These are phyloP conservation scores for Sinopyrophorus schimmeli DNA, from an alignment of 2,888 invertebrate genomes.

Conservation along the genomic window DNA sequence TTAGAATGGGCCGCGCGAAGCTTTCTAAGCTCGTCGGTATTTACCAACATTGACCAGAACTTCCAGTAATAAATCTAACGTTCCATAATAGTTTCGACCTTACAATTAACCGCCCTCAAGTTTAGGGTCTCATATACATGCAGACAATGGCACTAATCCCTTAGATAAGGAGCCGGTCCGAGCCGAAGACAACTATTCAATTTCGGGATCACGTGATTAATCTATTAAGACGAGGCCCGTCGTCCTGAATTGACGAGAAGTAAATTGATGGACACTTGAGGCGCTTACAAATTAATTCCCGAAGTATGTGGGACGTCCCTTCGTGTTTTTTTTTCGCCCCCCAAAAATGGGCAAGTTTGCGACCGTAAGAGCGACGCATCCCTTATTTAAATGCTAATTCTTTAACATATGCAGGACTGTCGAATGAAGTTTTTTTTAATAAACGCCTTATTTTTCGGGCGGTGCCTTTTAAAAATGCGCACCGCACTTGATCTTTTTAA, in stretches of 20 bases:
- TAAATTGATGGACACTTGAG: slow-evolving; percentile 21
- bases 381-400: no score
- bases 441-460: no score
- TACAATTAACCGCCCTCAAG: slow-evolving; percentile 15
- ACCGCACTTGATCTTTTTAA: no score
- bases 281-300: slow-evolving; percentile 19
- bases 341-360: no score
- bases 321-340: no score
- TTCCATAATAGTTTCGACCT: slow-evolving; percentile 17
- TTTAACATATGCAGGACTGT: no score
- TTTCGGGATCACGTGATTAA: slow-evolving; percentile 21
- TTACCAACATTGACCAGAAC: slow-evolving; percentile 8
- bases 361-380: no score
- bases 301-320: no score
- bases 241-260: slow-evolving; percentile 9
- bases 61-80: slow-evolving; percentile 15
- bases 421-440: no score
- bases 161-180: slow-evolving; percentile 9
- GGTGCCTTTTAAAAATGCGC: no score
- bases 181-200: slow-evolving; percentile 20
- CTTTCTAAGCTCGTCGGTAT: no score
- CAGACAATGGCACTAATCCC: slow-evolving; percentile 21
- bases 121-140: slow-evolving; percentile 12
- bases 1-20: no score
- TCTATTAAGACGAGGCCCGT: slow-evolving; percentile 15